Percentiles rank a stretch among this genome's conserved stretches.
phyloP scores from a whole-genome alignment of 1,140 invertebrate genomes.

The Philotrypesis tridentata region DNA sequence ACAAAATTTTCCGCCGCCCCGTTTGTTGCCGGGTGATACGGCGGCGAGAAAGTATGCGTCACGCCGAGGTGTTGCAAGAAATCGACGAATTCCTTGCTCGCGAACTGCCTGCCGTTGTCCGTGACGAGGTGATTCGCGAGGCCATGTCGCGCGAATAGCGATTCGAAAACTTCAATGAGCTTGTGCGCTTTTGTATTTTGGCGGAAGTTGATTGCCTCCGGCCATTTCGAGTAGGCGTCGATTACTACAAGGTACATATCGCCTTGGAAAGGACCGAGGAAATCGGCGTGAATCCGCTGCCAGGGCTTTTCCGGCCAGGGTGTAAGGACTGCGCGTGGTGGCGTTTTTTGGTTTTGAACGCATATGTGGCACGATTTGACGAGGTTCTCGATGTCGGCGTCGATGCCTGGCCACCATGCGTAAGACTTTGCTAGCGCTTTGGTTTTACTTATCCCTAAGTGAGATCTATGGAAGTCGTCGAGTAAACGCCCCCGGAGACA shows the following conservation, averaged over 20 bases:
- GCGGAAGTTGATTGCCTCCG: conserved; percentile 28
- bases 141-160: conserved; percentile 28
- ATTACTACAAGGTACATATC: conserved; percentile 2
- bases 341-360: conserved; percentile 51
- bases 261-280: conserved; percentile 36
- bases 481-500: conserved; percentile 57
- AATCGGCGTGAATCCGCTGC: conserved; percentile 46
- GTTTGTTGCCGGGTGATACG: background rate
- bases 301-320: conserved; percentile 64
- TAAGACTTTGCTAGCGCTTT: conserved; percentile 61
- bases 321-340: conserved; percentile 50
- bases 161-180: conserved; percentile 22
- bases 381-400: conserved; percentile 58
- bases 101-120: conserved; percentile 49
- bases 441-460: conserved; percentile 50
- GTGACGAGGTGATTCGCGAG: conserved; percentile 43
- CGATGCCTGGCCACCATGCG: no score
- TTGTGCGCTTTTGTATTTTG: conserved; percentile 17
- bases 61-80: background rate
- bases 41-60: background rate
- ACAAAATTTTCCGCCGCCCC: conserved; percentile 31
- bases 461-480: conserved; percentile 47
- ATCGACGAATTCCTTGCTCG: conserved; percentile 40
- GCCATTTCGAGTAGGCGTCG: no score
- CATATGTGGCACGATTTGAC: background rate